A percentile compares a stretch with the other conserved stretches of the same genome.
These are phyloP conservation scores for Ericerus pela DNA, from an alignment of 1,140 invertebrate species.

Conservation along the genomic window DNA sequence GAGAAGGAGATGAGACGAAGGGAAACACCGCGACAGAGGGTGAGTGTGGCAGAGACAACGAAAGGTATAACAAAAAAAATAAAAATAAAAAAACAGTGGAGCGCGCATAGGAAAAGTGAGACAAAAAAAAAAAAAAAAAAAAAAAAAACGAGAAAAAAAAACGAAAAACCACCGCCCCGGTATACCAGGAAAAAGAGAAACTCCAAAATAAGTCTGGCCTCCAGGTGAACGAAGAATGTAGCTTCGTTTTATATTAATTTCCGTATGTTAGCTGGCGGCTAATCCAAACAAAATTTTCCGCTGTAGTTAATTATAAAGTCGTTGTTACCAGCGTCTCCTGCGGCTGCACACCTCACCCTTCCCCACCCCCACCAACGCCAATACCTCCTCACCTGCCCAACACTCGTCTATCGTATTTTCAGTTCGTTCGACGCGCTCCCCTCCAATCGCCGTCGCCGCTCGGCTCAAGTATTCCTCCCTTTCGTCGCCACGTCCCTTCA, in stretches of 20 bases:
- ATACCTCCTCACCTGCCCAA: neutral
- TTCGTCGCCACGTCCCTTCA: neutral
- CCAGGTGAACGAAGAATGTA: constrained; percentile 8
- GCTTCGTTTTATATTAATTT: constrained; percentile 12
- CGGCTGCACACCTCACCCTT: neutral
- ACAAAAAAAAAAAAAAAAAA: no score
- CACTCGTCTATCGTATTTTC: constrained; percentile 3
- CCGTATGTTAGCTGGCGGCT: constrained; percentile 10
- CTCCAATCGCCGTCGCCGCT: neutral
- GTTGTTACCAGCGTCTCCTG: constrained; percentile 11
- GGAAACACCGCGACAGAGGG: no score
- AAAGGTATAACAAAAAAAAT: no score
- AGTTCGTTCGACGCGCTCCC: neutral
- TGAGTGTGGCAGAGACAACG: no score
- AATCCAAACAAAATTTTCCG: constrained; percentile 12
- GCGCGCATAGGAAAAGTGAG: no score
- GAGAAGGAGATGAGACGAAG: no score
- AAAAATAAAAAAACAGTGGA: no score
- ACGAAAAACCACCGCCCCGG: no score
- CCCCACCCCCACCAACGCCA: neutral
- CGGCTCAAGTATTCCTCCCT: neutral
- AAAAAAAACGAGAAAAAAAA: neutral
- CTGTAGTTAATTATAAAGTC: constrained; percentile 11
- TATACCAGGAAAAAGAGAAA: constrained; percentile 9
- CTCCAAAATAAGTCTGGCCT: neutral